Evolutionary conservation across 2,113 vertebrate species (phyloP).

Genomic region (Mesitornis unicolor): DNA sequence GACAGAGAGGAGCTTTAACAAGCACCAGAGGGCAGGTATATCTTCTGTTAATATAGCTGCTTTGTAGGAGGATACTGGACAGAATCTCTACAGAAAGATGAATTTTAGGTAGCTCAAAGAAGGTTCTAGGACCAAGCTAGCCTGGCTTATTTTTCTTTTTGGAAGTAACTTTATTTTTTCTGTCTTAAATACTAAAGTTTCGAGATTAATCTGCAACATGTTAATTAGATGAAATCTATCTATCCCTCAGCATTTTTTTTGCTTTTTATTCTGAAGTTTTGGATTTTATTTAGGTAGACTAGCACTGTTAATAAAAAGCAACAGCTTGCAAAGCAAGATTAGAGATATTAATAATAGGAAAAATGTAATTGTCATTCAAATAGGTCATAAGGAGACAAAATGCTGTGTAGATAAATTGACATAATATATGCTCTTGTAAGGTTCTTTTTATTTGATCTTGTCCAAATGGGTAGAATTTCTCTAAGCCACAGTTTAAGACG

Average conservation of each 20-base stretch:
- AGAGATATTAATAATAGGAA: background rate
- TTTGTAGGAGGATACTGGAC: background rate
- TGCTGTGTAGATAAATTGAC: background rate
- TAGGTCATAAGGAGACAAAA: background rate
- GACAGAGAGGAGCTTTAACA: background rate
- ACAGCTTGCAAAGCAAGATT: background rate
- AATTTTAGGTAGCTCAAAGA: background rate
- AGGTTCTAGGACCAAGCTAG: background rate
- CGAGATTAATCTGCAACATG: background rate
- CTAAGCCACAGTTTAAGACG: background rate
- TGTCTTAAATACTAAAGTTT: background rate
- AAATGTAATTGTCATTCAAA: background rate
- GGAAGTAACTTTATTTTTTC: background rate
- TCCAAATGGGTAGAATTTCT: background rate
- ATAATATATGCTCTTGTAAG: background rate
- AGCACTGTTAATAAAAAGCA: background rate
- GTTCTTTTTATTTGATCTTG: background rate
- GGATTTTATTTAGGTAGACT: background rate
- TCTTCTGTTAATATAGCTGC: background rate
- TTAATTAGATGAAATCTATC: background rate
- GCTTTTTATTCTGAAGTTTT: background rate
- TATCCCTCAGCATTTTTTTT: background rate
- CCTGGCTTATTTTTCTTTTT: background rate
- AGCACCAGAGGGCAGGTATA: background rate
- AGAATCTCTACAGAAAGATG: background rate